These are phyloP conservation scores for Alloscopus bannaensis DNA, from an alignment of 2,888 invertebrate genomes.

Conservation along the genomic window DNA sequence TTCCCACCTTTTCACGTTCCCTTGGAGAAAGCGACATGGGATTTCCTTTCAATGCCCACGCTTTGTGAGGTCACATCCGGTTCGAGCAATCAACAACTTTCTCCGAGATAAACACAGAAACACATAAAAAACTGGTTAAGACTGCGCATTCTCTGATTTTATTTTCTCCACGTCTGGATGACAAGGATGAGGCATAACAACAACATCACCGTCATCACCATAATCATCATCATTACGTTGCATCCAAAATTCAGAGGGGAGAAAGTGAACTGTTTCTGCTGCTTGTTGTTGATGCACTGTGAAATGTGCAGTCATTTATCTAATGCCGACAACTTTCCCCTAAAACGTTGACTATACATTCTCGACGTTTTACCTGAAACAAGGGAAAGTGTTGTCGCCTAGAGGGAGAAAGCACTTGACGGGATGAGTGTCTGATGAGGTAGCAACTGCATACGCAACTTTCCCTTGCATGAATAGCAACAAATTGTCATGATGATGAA, in stretches of 20 bases:
- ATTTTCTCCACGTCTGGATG: too few species aligned
- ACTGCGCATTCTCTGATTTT: too few species aligned
- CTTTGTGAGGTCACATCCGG: too few species aligned
- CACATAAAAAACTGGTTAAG: too few species aligned
- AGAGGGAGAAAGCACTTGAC: constrained; percentile 4
- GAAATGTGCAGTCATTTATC: constrained; percentile 12
- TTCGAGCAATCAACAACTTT: too few species aligned
- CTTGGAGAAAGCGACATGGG: too few species aligned
- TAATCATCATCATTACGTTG: constrained; percentile 29
- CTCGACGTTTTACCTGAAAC: neutral
- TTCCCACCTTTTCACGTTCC: too few species aligned
- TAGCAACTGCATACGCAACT: constrained; percentile 6
- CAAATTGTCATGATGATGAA: constrained; percentile 41
- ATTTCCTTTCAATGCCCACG: too few species aligned
- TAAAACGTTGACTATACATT: neutral
- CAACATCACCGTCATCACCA: constrained; percentile 12
- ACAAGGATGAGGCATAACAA: constrained; percentile 5
- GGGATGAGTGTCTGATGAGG: constrained; percentile 19
- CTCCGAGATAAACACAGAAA: too few species aligned
- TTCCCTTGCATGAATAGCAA: constrained; percentile 19
- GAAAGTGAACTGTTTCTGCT: neutral
- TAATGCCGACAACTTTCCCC: constrained; percentile 17
- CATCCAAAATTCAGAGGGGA: constrained; percentile 10
- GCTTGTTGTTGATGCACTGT: constrained; percentile 9
- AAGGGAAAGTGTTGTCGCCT: neutral